A percentile compares a stretch with the other conserved stretches of the same genome.
Conservation (phyloP, 2,113 vertebrate species). For the Crotalus tigris region DNA sequence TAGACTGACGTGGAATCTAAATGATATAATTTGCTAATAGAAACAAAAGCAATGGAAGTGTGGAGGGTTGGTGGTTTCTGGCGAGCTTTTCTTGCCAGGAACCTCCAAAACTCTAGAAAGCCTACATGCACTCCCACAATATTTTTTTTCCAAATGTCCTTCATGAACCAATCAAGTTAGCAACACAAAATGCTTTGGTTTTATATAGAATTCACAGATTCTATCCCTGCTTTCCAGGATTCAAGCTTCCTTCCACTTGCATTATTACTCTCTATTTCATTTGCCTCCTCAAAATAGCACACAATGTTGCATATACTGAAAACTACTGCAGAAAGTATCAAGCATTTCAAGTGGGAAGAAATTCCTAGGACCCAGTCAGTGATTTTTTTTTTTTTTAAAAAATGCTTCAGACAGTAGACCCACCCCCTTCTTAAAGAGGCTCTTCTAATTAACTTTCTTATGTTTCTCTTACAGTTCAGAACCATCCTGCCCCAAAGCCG, state of each 20-base stretch:
- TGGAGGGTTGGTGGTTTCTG: background rate
- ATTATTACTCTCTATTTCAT: background rate
- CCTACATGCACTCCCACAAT: background rate
- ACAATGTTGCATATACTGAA: background rate
- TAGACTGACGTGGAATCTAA: background rate
- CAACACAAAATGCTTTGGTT: background rate
- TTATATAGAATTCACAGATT: background rate
- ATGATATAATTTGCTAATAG: background rate
- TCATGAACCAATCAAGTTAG: background rate
- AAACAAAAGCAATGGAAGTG: background rate
- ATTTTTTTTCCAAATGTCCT: background rate
- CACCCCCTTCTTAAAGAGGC: background rate
- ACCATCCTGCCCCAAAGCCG: background rate
- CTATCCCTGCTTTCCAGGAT: background rate
- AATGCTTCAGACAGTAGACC: background rate
- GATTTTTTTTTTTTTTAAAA: no score
- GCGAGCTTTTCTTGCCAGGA: background rate
- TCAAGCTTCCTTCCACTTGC: background rate
- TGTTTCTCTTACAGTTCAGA: background rate
- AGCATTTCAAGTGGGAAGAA: no score
- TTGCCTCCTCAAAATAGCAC: background rate
- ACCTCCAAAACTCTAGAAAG: background rate
- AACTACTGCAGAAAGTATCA: background rate
- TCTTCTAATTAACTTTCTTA: background rate
- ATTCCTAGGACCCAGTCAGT: background rate